Conservation (phyloP, 2,113 vertebrate genomes). For the Megaleporinus macrocephalus region DNA sequence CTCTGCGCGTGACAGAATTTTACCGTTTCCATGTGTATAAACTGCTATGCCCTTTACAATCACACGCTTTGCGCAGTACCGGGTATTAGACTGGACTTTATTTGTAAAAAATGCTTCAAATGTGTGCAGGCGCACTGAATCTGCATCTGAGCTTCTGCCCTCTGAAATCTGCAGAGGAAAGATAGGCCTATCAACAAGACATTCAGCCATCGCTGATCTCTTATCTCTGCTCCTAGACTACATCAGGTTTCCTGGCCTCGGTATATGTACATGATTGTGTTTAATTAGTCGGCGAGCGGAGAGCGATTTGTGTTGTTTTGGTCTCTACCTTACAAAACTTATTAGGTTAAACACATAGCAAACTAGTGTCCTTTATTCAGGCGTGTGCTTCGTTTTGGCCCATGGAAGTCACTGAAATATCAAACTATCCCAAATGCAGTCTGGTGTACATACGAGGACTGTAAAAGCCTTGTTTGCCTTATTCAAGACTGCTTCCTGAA, state of each 20-base stretch:
- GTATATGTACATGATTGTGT: constrained; percentile 81
- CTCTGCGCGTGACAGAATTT: no score
- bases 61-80: not conserved
- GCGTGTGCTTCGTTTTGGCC: not conserved
- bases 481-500: no score
- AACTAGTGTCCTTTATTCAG: not conserved
- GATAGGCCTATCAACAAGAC: constrained; percentile 79
- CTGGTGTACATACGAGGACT: no score
- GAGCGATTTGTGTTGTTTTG: constrained; percentile 71
- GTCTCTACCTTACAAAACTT: constrained; percentile 60
- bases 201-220: constrained; percentile 62
- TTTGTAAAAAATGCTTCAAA: constrained; percentile 6
- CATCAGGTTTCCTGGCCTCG: constrained; percentile 78
- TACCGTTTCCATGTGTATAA: no score
- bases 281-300: constrained; percentile 86
- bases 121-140: constrained; percentile 65
- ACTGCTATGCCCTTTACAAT: no score
- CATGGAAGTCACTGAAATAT: not conserved
- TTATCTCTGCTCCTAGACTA: constrained; percentile 74
- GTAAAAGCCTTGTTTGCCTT: no score
- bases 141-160: constrained; percentile 77
- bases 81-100: not conserved
- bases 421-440: not conserved
- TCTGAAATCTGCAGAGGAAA: constrained; percentile 77
- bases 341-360: constrained; percentile 73